Evolutionary conservation across 2,797 vertebrate genomes (phyloP).

Genomic region (Ptychobarbus kaznakovi): DNA sequence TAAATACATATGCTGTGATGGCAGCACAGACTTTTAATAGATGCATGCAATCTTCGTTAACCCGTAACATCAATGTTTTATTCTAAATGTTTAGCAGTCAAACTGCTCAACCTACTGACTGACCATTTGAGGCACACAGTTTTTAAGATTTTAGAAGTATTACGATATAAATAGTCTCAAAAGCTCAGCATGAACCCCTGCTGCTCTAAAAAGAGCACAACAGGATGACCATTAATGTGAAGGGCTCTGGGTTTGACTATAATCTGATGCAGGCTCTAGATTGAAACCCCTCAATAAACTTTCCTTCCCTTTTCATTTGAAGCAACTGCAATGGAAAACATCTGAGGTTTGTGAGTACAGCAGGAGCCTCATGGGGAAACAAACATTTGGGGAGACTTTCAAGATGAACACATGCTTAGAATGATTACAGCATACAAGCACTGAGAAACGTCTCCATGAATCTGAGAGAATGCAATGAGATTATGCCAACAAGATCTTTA

Average conservation of each 20-base stretch:
- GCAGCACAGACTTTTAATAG: constrained; percentile 27
- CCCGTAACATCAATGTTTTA: not conserved
- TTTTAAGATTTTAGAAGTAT: not conserved
- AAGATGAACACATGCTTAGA: constrained; percentile 38
- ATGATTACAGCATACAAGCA: constrained; percentile 23
- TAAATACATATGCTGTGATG: constrained; percentile 29
- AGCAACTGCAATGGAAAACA: constrained; percentile 44
- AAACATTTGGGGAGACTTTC: constrained; percentile 39
- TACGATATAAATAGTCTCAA: not conserved
- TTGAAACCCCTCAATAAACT: constrained; percentile 41
- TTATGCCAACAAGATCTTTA: not conserved
- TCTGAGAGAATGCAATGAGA: not conserved
- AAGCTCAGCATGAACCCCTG: constrained; percentile 1
- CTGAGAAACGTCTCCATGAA: not conserved
- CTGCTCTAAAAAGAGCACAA: constrained; percentile 8
- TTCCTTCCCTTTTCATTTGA: constrained; percentile 41
- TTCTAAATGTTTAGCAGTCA: not conserved
- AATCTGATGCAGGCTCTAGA: constrained; percentile 73
- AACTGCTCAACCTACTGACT: not conserved
- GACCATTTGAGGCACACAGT: not conserved
- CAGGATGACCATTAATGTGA: constrained; percentile 24
- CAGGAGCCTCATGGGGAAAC: constrained; percentile 40
- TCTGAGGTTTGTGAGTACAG: constrained; percentile 41
- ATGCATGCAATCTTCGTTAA: constrained; percentile 34
- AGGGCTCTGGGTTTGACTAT: constrained; percentile 63